Conservation (phyloP, 1,140 invertebrate species). For the Calephelis nemesis region DNA sequence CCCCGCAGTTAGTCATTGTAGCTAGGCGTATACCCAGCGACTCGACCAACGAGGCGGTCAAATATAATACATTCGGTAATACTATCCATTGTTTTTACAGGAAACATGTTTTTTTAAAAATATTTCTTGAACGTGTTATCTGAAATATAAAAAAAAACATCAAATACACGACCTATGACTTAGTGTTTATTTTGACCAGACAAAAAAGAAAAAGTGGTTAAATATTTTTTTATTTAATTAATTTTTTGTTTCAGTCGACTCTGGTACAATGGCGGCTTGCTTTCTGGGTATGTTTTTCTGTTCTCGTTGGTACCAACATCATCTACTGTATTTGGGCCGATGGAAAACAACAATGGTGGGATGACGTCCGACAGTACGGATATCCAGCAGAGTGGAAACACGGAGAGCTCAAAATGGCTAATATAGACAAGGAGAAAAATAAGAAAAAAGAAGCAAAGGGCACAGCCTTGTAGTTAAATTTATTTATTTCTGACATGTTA, state of each 20-base stretch:
- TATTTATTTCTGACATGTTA: neutral
- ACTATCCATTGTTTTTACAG: too few relatives aligned
- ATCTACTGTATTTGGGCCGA: conserved; percentile 86
- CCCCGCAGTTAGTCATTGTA: too few relatives aligned
- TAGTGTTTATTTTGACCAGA: too few relatives aligned
- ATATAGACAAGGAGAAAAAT: conserved; percentile 58
- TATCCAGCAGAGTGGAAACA: conserved; percentile 67
- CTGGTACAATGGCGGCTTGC: conserved; percentile 88
- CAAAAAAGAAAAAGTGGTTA: too few relatives aligned
- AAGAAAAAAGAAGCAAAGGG: conserved; percentile 55
- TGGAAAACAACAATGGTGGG: conserved; percentile 86
- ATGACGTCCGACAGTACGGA: conserved; percentile 73
- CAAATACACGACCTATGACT: too few relatives aligned
- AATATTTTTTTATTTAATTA: too few relatives aligned
- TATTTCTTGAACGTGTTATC: too few relatives aligned
- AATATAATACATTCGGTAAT: too few relatives aligned
- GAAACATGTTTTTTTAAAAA: too few relatives aligned
- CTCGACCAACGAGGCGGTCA: too few relatives aligned
- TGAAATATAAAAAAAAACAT: too few relatives aligned
- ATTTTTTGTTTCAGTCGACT: conserved; percentile 82
- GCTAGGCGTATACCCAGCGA: too few relatives aligned
- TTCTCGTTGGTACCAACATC: conserved; percentile 86
- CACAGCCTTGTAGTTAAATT: conserved; percentile 32
- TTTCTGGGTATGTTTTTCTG: conserved; percentile 89
- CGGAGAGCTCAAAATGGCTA: conserved; percentile 50